Percentiles rank a stretch among this genome's conserved stretches.
Evolutionary conservation across 2,888 invertebrate species (phyloP).

Genomic region (Plebejus melissa): DNA sequence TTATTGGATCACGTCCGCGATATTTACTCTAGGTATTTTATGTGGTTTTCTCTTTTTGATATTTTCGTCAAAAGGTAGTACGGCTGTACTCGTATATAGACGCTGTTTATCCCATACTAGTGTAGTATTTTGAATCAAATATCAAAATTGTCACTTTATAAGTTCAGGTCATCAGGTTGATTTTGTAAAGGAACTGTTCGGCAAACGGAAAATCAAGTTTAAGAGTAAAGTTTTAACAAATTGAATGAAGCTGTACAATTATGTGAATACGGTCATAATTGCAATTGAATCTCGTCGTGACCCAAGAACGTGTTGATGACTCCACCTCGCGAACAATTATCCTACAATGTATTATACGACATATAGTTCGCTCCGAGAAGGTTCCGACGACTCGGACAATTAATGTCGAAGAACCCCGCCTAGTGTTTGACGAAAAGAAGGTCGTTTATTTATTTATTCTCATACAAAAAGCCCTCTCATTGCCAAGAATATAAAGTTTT

Average conservation of each 20-base stretch:
- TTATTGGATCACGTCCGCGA: conserved; percentile 53
- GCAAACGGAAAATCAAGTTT: neutral
- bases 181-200: too few species aligned
- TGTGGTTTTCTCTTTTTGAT: neutral
- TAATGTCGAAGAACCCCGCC: conserved; percentile 1
- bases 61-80: neutral
- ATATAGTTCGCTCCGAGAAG: conserved; percentile 9
- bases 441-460: conserved; percentile 18
- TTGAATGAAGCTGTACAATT: neutral
- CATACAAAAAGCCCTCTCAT: conserved; percentile 16
- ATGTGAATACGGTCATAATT: neutral
- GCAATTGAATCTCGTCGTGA: conserved; percentile 10
- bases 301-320: conserved; percentile 1
- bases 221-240: neutral
- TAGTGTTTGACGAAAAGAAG: conserved; percentile 15
- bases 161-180: too few species aligned
- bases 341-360: conserved; percentile 14
- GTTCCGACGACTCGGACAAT: conserved; percentile 1
- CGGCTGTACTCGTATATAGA: too few species aligned
- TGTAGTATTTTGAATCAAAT: neutral
- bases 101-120: neutral
- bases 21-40: conserved; percentile 49
- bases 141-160: neutral
- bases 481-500: conserved; percentile 18
- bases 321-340: neutral